These are phyloP conservation scores for Chrysocyon brachyurus DNA, from an alignment of 2,797 vertebrate species.

Conservation along the genomic window DNA sequence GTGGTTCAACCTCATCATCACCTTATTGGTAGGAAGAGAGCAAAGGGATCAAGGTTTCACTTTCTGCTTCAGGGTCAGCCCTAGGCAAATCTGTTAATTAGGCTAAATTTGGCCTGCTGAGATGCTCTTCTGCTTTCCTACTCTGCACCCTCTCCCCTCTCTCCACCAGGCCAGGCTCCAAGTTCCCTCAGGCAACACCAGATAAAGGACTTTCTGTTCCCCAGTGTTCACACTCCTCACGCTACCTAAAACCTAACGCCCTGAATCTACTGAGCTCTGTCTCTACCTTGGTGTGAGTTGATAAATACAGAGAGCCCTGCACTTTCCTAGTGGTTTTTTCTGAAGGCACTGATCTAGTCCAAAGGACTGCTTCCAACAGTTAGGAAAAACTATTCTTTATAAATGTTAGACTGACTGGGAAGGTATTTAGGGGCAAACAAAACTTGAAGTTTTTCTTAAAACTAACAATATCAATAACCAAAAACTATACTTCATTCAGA, in stretches of 20 bases:
- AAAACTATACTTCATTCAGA: not conserved
- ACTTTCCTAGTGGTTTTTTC: not conserved
- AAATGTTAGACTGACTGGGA: not conserved
- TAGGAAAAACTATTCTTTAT: not conserved
- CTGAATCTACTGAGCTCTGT: not conserved
- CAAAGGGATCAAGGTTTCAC: slow-evolving; percentile 56
- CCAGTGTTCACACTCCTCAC: not conserved
- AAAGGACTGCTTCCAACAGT: not conserved
- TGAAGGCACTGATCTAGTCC: not conserved
- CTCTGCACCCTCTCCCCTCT: not conserved
- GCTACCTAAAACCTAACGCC: not conserved
- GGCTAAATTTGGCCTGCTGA: slow-evolving; percentile 81
- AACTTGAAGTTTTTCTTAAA: not conserved
- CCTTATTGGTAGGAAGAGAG: slow-evolving; percentile 46
- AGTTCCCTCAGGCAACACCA: slow-evolving; percentile 70
- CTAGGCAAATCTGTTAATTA: slow-evolving; percentile 84
- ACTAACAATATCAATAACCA: not conserved
- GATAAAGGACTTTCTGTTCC: slow-evolving; percentile 57
- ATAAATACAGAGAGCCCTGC: not conserved
- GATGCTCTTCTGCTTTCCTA: slow-evolving; percentile 10
- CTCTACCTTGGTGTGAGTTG: not conserved
- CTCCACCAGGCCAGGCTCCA: slow-evolving; percentile 55
- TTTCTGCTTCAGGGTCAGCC: slow-evolving; percentile 80
- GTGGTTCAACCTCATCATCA: slow-evolving; percentile 61
- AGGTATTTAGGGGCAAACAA: not conserved